Evolutionary conservation across 2,113 vertebrate species (phyloP).

Genomic region (Candoia aspera): DNA sequence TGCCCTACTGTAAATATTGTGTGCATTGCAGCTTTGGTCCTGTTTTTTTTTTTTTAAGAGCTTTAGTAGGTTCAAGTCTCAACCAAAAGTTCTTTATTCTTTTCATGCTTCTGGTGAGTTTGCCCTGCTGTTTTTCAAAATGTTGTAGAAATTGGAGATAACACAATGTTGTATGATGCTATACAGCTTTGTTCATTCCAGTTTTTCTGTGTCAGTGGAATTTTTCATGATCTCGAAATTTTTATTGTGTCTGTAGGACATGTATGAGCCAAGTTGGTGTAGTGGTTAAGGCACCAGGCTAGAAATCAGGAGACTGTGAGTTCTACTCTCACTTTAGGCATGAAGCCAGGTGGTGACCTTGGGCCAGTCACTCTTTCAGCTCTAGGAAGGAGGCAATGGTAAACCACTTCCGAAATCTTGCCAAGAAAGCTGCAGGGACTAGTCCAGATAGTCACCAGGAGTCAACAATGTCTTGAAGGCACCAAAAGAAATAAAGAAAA

Average conservation of each 20-base stretch:
- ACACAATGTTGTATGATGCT: background rate
- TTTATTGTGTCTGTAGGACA: constrained; percentile 19
- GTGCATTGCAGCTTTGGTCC: background rate
- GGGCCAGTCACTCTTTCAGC: background rate
- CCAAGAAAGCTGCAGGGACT: background rate
- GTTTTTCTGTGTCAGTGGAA: constrained; percentile 31
- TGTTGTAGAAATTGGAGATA: constrained; percentile 31
- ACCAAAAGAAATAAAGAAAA: too few species aligned
- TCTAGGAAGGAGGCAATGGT: background rate
- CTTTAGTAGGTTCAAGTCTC: background rate
- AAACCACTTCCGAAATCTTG: background rate
- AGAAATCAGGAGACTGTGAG: background rate
- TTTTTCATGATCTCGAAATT: constrained; percentile 29
- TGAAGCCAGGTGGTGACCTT: background rate
- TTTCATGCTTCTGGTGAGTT: constrained; percentile 30
- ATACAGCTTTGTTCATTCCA: background rate
- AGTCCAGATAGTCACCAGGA: background rate
- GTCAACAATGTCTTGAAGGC: background rate
- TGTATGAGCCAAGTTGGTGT: background rate
- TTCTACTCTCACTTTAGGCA: background rate
- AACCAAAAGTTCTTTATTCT: background rate
- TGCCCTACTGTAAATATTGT: background rate
- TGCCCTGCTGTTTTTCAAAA: constrained; percentile 11
- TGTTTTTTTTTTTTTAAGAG: background rate
- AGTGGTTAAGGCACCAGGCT: background rate